These are phyloP conservation scores for Cyprinodon tularosa DNA, from an alignment of 2,113 vertebrate species.

Conservation along the genomic window DNA sequence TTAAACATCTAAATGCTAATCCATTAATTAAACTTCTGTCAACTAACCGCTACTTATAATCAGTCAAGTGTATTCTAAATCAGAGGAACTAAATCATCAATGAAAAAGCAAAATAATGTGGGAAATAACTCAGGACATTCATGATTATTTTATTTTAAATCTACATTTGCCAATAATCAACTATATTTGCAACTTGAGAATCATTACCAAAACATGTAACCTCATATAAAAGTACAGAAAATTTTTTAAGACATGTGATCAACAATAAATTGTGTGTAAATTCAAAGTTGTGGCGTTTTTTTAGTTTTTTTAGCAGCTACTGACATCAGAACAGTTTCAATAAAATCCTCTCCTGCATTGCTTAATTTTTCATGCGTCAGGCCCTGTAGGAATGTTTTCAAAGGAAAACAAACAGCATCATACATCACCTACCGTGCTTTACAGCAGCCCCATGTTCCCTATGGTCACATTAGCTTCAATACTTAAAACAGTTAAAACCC, in stretches of 20 bases:
- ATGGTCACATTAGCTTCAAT: too few species aligned
- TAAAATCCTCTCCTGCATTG: too few species aligned
- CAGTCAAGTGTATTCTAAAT: not conserved
- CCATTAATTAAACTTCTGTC: not conserved
- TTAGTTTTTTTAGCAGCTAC: not conserved
- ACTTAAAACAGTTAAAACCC: too few species aligned
- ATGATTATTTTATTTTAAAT: not conserved
- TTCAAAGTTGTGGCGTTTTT: not conserved
- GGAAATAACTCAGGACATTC: not conserved
- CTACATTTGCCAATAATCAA: not conserved
- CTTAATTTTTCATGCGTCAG: too few species aligned
- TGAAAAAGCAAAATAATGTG: not conserved
- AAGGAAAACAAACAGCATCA: too few species aligned
- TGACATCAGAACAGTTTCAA: not conserved
- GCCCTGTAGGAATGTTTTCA: too few species aligned
- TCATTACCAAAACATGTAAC: not conserved
- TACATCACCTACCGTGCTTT: too few species aligned
- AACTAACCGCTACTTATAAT: not conserved
- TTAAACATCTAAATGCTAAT: slow-evolving; percentile 61
- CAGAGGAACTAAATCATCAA: not conserved
- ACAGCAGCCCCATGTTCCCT: too few species aligned
- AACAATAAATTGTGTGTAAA: not conserved
- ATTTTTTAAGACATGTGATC: not conserved
- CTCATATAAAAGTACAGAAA: not conserved
- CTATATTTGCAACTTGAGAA: not conserved